Percentiles rank a stretch among this genome's conserved stretches.
These are phyloP conservation scores for Xestia c-nigrum DNA, from an alignment of 2,888 invertebrate genomes.

Conservation along the genomic window DNA sequence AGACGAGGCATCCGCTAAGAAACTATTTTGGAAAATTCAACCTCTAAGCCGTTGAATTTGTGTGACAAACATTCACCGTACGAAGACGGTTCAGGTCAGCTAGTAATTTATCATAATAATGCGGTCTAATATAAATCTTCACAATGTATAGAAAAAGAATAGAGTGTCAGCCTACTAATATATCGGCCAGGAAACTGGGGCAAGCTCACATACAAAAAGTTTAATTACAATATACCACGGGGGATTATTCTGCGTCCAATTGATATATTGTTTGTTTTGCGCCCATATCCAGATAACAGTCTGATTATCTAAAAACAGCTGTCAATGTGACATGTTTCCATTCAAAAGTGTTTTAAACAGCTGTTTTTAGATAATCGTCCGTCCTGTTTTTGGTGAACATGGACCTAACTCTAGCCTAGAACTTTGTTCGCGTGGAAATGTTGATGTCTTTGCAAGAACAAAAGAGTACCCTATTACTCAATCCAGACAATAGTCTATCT, in stretches of 20 bases:
- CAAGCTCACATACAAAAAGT: constrained; percentile 45
- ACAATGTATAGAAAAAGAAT: not conserved
- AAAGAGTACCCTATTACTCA: not conserved
- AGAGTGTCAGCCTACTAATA: constrained; percentile 4
- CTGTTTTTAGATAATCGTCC: too few relatives aligned
- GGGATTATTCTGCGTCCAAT: constrained; percentile 23
- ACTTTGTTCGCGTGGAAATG: not conserved
- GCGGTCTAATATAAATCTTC: not conserved
- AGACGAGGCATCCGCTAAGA: too few relatives aligned
- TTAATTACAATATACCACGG: constrained; percentile 51
- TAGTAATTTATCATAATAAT: not conserved
- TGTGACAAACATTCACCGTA: too few relatives aligned
- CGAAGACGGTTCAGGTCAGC: too few relatives aligned
- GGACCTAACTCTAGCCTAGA: not conserved
- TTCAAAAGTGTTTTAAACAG: too few relatives aligned
- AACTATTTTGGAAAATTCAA: too few relatives aligned
- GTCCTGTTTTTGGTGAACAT: too few relatives aligned
- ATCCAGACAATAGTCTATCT: not conserved
- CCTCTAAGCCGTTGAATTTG: too few relatives aligned
- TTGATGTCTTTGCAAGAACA: not conserved
- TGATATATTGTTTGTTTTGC: constrained; percentile 45
- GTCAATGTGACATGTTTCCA: too few relatives aligned
- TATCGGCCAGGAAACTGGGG: constrained; percentile 24
- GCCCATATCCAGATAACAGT: too few relatives aligned
- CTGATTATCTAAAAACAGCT: too few relatives aligned